These are phyloP conservation scores for Acleris holmiana DNA, from an alignment of 2,888 invertebrate species.

Conservation along the genomic window DNA sequence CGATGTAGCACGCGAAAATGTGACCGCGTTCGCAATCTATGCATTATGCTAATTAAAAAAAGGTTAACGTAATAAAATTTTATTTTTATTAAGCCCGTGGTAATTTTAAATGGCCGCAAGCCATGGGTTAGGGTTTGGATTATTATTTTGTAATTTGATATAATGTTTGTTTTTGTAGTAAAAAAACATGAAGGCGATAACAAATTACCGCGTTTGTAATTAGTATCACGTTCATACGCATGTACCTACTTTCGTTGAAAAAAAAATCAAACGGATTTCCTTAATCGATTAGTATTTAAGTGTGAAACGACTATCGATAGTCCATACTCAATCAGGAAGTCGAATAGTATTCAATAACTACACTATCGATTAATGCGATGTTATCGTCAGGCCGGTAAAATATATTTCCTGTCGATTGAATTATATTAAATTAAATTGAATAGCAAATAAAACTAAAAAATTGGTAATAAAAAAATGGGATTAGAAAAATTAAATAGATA, in stretches of 20 bases:
- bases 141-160: too few relatives aligned
- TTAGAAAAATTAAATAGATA: not conserved
- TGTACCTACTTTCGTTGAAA: not conserved
- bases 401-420: constrained; percentile 4
- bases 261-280: not conserved
- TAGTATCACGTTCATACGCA: not conserved
- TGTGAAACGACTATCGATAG: not conserved
- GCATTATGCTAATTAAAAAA: constrained; percentile 25
- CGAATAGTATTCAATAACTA: not conserved
- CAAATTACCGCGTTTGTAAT: too few relatives aligned
- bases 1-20: constrained; percentile 28
- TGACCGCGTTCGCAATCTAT: constrained; percentile 28
- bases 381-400: not conserved
- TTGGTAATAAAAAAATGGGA: not conserved
- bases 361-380: not conserved
- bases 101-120: too few relatives aligned
- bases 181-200: too few relatives aligned
- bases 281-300: constrained; percentile 1
- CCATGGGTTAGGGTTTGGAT: too few relatives aligned
- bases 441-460: not conserved
- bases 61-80: constrained; percentile 2
- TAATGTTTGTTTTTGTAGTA: too few relatives aligned
- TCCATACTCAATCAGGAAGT: not conserved
- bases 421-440: not conserved
- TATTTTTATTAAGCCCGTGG: not conserved